Evolutionary conservation across 2,113 vertebrate genomes (phyloP).

Genomic region (Tretioscincus oriximinensis): DNA sequence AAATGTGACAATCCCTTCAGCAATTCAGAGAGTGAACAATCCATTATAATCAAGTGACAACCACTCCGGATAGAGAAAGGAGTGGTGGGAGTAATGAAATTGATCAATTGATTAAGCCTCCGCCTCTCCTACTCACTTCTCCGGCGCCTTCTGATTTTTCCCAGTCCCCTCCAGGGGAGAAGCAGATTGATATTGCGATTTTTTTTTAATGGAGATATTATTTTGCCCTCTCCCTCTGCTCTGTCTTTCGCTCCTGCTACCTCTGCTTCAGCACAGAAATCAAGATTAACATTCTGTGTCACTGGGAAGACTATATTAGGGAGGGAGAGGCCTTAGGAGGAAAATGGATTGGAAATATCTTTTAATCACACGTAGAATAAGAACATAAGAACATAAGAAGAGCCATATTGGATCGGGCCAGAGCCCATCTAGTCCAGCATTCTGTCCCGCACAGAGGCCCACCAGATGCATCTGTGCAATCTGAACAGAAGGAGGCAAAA

Average conservation of each 20-base stretch:
- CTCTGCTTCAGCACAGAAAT: neutral
- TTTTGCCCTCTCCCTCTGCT: neutral
- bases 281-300: slow-evolving; percentile 11
- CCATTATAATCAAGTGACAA: slow-evolving; percentile 9
- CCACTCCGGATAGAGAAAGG: neutral
- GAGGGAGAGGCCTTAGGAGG: neutral
- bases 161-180: neutral
- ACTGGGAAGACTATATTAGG: slow-evolving; percentile 5
- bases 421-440: too few relatives aligned
- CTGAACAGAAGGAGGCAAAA: too few relatives aligned
- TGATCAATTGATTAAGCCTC: slow-evolving; percentile 7
- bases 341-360: slow-evolving; percentile 4
- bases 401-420: too few relatives aligned
- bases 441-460: too few relatives aligned
- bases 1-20: neutral
- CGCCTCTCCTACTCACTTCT: neutral
- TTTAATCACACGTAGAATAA: neutral
- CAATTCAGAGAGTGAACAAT: neutral
- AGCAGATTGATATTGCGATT: neutral
- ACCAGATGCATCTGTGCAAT: too few relatives aligned
- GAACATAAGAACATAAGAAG: too few relatives aligned
- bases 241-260: neutral
- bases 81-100: slow-evolving; percentile 9
- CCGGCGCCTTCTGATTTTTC: neutral
- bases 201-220: neutral